Conservation (phyloP, 2,888 invertebrate genomes). For the Tipula helvola region DNA sequence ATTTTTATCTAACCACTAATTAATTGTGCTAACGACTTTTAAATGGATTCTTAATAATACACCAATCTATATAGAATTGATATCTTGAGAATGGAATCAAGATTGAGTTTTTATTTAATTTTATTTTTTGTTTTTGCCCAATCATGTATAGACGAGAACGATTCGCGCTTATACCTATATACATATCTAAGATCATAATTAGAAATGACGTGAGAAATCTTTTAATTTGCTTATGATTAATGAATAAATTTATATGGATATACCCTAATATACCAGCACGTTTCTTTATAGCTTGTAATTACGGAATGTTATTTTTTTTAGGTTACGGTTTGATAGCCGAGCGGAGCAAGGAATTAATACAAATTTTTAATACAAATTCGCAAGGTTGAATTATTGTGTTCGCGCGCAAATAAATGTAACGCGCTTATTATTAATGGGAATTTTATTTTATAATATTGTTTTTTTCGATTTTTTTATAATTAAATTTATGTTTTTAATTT, state of each 20-base stretch:
- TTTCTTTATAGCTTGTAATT: not conserved
- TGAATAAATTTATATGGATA: not conserved
- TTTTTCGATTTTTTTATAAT: not conserved
- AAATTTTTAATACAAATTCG: not conserved
- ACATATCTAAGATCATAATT: not conserved
- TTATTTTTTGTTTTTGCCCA: not conserved
- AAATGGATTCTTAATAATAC: not conserved
- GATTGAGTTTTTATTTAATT: not conserved
- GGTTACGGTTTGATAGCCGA: not conserved
- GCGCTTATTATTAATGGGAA: not conserved
- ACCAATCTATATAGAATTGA: not conserved
- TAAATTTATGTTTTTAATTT: not conserved
- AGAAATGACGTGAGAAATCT: not conserved
- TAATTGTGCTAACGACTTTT: constrained; percentile 4
- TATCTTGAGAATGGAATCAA: not conserved
- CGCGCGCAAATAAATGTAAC: not conserved
- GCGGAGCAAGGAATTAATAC: not conserved
- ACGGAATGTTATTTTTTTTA: not conserved
- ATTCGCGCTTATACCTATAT: not conserved
- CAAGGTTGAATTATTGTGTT: not conserved
- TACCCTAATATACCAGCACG: not conserved
- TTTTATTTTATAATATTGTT: not conserved
- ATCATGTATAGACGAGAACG: not conserved
- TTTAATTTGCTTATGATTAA: not conserved
- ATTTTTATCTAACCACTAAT: not conserved